Evolutionary conservation across 1,140 invertebrate genomes (phyloP).

Genomic region (Hylaeus anthracinus): DNA sequence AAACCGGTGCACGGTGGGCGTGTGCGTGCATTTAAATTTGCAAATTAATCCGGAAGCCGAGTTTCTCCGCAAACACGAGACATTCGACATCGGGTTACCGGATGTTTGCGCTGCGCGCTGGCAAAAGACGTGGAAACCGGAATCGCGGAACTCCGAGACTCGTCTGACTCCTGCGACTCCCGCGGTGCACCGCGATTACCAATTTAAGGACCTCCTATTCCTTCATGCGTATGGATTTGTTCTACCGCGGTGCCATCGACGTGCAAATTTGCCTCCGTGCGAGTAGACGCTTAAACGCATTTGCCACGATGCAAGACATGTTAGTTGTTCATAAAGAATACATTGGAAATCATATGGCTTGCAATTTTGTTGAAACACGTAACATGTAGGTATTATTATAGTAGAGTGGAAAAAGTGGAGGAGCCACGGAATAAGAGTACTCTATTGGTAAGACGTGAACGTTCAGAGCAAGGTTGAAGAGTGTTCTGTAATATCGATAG

Average conservation of each 20-base stretch:
- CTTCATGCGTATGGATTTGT: conserved; percentile 54
- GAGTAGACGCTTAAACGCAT: not conserved
- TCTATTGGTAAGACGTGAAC: no score
- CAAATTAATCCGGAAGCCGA: conserved; percentile 57
- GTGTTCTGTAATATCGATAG: no score
- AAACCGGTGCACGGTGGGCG: conserved; percentile 11
- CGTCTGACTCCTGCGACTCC: conserved; percentile 30
- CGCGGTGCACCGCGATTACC: conserved; percentile 48
- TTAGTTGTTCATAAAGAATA: no score
- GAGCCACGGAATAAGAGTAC: no score
- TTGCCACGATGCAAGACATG: not conserved
- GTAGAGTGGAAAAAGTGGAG: no score
- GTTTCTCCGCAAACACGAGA: conserved; percentile 52
- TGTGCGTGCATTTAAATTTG: conserved; percentile 62
- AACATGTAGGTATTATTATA: no score
- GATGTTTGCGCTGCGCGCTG: conserved; percentile 54
- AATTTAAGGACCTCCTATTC: conserved; percentile 56
- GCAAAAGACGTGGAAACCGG: conserved; percentile 40
- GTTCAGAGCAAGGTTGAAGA: no score
- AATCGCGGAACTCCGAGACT: conserved; percentile 19
- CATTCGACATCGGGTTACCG: conserved; percentile 54
- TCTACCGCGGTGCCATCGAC: conserved; percentile 30
- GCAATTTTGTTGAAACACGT: no score
- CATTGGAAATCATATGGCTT: no score
- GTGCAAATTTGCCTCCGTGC: conserved; percentile 36